Conservation (phyloP, 2,113 vertebrate species). For the Pseudorectes ferrugineus region DNA sequence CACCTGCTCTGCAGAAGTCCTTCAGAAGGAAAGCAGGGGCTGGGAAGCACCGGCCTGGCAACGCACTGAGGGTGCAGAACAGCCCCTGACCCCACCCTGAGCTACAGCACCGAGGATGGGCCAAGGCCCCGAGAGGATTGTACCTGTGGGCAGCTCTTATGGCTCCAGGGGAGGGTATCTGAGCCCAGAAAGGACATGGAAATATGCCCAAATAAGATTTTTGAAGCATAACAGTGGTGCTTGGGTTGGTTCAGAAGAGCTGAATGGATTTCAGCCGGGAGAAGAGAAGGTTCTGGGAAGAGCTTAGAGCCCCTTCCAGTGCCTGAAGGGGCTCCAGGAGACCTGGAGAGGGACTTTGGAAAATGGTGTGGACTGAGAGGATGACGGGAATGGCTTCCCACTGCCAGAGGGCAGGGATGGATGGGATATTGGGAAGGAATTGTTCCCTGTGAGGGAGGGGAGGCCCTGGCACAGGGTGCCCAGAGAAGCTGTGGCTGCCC, state of each 20-base stretch:
- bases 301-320: neutral
- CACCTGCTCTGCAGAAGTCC: neutral
- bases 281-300: neutral
- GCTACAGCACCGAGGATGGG: accelerated
- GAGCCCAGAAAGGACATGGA: neutral
- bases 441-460: accelerated
- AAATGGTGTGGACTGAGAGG: accelerated
- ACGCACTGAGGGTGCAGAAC: accelerated
- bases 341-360: neutral
- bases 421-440: neutral
- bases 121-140: too few species aligned
- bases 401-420: neutral
- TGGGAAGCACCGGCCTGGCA: neutral
- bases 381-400: neutral
- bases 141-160: neutral
- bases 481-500: neutral
- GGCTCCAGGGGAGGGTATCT: neutral
- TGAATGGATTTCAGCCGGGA: neutral
- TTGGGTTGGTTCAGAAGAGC: neutral
- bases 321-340: neutral
- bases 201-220: neutral
- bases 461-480: neutral
- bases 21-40: neutral
- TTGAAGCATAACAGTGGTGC: neutral
- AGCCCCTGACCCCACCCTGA: neutral